These are phyloP conservation scores for Zootermopsis nevadensis DNA, from an alignment of 2,888 invertebrate species.

Conservation along the genomic window DNA sequence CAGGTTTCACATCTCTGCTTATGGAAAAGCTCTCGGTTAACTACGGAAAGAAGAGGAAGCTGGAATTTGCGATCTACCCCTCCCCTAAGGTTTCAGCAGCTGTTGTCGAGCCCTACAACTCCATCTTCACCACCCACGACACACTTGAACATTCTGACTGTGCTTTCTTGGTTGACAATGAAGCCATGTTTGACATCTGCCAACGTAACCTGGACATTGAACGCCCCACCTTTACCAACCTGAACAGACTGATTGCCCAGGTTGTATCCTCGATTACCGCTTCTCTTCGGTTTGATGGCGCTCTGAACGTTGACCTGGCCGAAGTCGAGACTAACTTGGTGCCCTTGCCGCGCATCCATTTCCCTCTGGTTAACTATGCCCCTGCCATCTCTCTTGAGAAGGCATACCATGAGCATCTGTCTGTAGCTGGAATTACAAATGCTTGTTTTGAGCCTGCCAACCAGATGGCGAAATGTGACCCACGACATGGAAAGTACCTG, in stretches of 20 bases:
- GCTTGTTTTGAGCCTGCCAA: constrained; percentile 68
- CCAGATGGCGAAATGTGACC: constrained; percentile 58
- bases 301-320: constrained; percentile 66
- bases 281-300: constrained; percentile 65
- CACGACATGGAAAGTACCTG: constrained; percentile 61
- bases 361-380: constrained; percentile 66
- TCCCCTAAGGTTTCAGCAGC: no score
- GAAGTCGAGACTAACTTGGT: constrained; percentile 64
- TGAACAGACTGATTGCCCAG: constrained; percentile 69
- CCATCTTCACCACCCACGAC: no score
- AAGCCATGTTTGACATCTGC: no score
- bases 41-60: no score
- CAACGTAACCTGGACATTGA: constrained; percentile 68
- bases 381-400: constrained; percentile 62
- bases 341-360: constrained; percentile 68
- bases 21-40: no score
- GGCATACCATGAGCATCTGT: constrained; percentile 59
- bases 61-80: no score
- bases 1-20: no score
- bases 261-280: constrained; percentile 66
- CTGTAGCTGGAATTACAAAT: constrained; percentile 66
- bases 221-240: constrained; percentile 68
- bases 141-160: no score
- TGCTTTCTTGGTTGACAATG: no score
- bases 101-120: no score